These are phyloP conservation scores for Lampris megalopsis DNA, from an alignment of 2,113 vertebrate species.

Conservation along the genomic window DNA sequence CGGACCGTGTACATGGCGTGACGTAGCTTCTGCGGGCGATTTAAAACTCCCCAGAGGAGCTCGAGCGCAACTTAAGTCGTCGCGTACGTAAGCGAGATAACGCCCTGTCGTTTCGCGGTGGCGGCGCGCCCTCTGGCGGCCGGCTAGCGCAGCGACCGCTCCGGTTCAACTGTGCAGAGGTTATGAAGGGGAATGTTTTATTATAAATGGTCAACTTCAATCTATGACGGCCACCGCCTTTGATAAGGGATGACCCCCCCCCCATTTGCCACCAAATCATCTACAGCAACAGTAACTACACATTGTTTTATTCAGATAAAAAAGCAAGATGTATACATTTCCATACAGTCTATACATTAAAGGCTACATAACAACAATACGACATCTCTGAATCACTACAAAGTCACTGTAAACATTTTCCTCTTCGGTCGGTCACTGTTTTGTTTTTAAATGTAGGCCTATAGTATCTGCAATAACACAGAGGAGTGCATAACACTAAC, in stretches of 20 bases:
- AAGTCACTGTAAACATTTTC: conserved; percentile 76
- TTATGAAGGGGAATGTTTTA: too few relatives aligned
- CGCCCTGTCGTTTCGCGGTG: background rate
- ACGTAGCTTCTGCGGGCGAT: too few relatives aligned
- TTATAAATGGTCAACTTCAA: too few relatives aligned
- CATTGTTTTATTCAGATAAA: conserved; percentile 68
- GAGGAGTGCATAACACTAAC: conserved; percentile 55
- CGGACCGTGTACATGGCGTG: too few relatives aligned
- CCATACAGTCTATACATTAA: conserved; percentile 60
- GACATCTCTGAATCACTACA: conserved; percentile 64
- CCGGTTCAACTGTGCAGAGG: too few relatives aligned
- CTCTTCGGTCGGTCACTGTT: conserved; percentile 34
- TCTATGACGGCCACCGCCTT: too few relatives aligned
- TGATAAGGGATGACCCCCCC: too few relatives aligned
- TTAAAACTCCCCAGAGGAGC: too few relatives aligned
- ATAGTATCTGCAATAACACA: conserved; percentile 37
- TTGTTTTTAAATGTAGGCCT: conserved; percentile 15
- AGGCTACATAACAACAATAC: conserved; percentile 47
- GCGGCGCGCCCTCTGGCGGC: conserved; percentile 45
- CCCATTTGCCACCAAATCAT: background rate
- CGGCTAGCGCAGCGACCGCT: too few relatives aligned
- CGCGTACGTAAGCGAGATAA: too few relatives aligned
- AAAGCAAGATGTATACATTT: conserved; percentile 54
- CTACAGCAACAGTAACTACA: conserved; percentile 22
- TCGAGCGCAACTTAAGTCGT: too few relatives aligned